Evolutionary conservation across 2,888 invertebrate species (phyloP), one percentile per base, ranked within the genome.

Genomic region (Stegophylla sp.): DNA sequence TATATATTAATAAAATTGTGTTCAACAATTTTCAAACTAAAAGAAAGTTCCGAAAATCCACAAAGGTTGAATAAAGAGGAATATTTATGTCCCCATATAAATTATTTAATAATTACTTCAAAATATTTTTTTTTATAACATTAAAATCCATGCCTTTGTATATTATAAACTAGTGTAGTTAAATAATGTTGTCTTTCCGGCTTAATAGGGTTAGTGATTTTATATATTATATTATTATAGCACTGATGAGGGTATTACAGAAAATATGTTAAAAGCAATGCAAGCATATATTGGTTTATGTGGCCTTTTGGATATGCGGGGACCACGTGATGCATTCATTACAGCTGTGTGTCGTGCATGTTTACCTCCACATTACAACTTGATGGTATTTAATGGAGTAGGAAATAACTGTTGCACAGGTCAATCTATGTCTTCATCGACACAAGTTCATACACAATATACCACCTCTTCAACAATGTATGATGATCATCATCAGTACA

Each of bases 321-420:
- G 90, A 20, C 95, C 96, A 0, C 91, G 98, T 48, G 97, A 98
- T 88, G 96, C 97, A 61, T 96, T 97, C 86, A 93, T 98, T 64
- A 94, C 94, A 66, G 94, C 97, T 4, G 91, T 98, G 85, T 98
- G 98, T 87, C 95, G 97, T 86, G 94, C 95, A n/a, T 96, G 97
- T 0, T 89, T 98, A 84, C 98, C 98, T 0, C 96, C 96, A 0
- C 95, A 96, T 88, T 98, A 98, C 88, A 94, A 95, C 82, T 90
- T 96, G 84, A 94, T 95, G 3, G 94, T 97, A 63, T 89, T 97
- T 83, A 93, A 91, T 85, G 89, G 88, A 81, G 88, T 89, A 1
- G n/a, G 5, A 0, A 76, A 76, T 64, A 26, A 89, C 90, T 43
- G 67, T 81, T 66, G 82, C 81, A 41, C 23, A 12, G n/a, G 15